Base-by-base conservation (phyloP, 1,140 invertebrate species). In the Hylaeus anthracinus region DNA sequence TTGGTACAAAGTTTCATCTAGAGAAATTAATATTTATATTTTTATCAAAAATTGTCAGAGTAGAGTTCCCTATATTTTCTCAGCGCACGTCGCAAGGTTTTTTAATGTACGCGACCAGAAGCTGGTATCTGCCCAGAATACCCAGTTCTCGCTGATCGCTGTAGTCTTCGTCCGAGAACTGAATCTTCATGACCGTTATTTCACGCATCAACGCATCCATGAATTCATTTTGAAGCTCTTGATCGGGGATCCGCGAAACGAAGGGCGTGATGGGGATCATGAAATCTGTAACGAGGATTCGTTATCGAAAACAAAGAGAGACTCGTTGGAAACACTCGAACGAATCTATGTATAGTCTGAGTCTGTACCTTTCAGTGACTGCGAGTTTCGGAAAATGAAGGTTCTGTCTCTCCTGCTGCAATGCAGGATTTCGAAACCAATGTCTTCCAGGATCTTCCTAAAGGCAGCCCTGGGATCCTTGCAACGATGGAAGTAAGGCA, bases 211-310 rank as follows among this genome's bases (percentile, higher is more conserved):
- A 83, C 53, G 94, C 93, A 37, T 90, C 89, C 45, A 93, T 92
- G 87, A 96, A 97, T 3, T 95, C 94, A n/a, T 96, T 93, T 60
- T 95, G 95, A 4, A 96, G 79, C 1, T 94, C 89, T 0, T 92
- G 51, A 10, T 51, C 84, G 0, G 97, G 96, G 76, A 98, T 95
- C 43, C 95, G 91, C 4, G 94, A 91, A 61, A 96, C 88, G 86
- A 97, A 97, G 0, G 97, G 97, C 89, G 96, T 97, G 5, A 97
- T 95, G 0, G 97, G 96, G 77, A 93, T 93, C 0, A 96, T 93
- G 45, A 96, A 95, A 86, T 96, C 97, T 97, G 88, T 64, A 92
- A 94, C 41, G 66, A 74, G n/a, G 10, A 70, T 73, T 14, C 51
- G n/a, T 43, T 61, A 12, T 45, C n/a, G 15, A 48, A 37, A 14